Base-by-base conservation (phyloP, 1,140 invertebrate genomes). In the Whitmania pigra region DNA sequence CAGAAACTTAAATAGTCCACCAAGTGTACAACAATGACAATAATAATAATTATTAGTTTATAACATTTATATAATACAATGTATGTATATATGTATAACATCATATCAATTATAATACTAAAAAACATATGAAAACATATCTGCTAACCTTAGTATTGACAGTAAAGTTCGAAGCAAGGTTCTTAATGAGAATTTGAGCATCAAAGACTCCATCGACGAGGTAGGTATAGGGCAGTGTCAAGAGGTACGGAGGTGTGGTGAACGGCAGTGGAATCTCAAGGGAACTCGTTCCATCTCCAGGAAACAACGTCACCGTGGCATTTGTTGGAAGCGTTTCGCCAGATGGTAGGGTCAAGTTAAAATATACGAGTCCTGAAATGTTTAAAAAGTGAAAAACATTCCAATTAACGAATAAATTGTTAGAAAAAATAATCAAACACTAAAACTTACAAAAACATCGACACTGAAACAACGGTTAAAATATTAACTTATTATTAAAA, bases 101-200 rank as follows among this genome's bases (percentile, higher is more conserved):
- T n/a, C n/a, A n/a, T n/a, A n/a, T n/a, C n/a, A n/a, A n/a, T n/a
- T n/a, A n/a, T n/a, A n/a, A n/a, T n/a, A n/a, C n/a, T n/a, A n/a
- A n/a, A n/a, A n/a, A n/a, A n/a, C n/a, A n/a, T n/a, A n/a, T n/a
- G n/a, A n/a, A n/a, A n/a, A n/a, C n/a, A n/a, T n/a, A n/a, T n/a
- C n/a, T n/a, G n/a, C n/a, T n/a, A n/a, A n/a, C 78, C 72, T 53
- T 43, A 4, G 77, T 57, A 15, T 36, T 22, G 53, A 69, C 69
- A 4, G 43, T 75, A 0, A 75, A 71, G 15, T 63, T 63, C 0
- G 76, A 75, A 7, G 77, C 78, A 20, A 74, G 66, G 53, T 78
- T 79, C 53, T 66, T 75, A 15, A 79, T 69, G 40, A 71, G 72
- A 22, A 78, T 53, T 0, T 55, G 73, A 18, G 76, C 70, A 5